These are phyloP conservation scores for Apoda limacodes DNA, from an alignment of 2,888 invertebrate species.

Conservation along the genomic window DNA sequence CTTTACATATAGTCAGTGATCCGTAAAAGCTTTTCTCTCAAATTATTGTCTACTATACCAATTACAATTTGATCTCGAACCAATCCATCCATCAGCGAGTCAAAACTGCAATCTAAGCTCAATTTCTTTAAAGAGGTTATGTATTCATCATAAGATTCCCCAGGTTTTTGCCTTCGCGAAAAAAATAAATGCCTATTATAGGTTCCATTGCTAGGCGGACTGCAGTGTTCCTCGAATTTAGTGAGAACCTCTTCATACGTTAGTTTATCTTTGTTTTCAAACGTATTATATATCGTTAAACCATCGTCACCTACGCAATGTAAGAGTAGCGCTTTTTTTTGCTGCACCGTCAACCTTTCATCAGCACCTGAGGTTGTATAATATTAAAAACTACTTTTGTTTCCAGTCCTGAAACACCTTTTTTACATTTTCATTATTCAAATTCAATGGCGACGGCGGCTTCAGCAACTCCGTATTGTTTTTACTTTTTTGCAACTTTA, in stretches of 20 bases:
- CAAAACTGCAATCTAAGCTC: conserved; percentile 5
- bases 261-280: conserved; percentile 3
- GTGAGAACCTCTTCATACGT: background rate
- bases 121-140: conserved; percentile 4
- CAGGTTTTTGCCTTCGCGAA: background rate
- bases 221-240: conserved; percentile 3
- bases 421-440: background rate
- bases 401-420: background rate
- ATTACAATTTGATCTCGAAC: conserved; percentile 5
- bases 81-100: conserved; percentile 1
- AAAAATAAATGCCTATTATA: conserved; percentile 6
- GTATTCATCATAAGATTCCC: conserved; percentile 3
- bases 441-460: background rate
- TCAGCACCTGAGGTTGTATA: conserved; percentile 1
- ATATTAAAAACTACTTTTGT: conserved; percentile 3
- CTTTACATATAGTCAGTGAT: too few species aligned
- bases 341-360: background rate
- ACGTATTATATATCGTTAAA: conserved; percentile 2
- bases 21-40: conserved; percentile 4
- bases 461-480: conserved; percentile 1
- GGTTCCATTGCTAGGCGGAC: conserved; percentile 6
- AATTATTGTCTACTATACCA: background rate
- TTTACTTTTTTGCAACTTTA: too few species aligned
- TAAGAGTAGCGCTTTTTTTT: conserved; percentile 3
- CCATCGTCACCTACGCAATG: conserved; percentile 5